Evolutionary conservation across 2,888 invertebrate species (phyloP), one percentile per base, ranked within the genome.

Genomic region (Acanthoscelides obtectus): DNA sequence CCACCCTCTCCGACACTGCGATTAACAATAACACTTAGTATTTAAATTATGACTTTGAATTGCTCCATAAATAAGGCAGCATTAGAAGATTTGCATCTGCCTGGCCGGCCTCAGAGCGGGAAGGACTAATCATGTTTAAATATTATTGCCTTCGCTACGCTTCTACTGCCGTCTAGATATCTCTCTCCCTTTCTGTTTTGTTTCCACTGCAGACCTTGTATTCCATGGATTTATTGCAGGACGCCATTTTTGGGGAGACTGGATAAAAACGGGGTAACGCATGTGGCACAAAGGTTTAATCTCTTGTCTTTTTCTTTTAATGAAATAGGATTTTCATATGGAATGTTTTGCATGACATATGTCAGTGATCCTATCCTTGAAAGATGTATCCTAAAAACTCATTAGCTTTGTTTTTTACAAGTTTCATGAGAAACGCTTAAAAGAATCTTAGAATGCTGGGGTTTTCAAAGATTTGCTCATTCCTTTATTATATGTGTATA

Each of bases 1-100:
- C 66, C 66, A 66, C 20, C 66, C 66, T 20, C 66, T 22, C 22
- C 83, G 83, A 82, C 83, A 82, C 84, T 83, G 84, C 84, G 85
- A 85, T 85, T 85, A 85, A 85, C 85, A 85, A 85, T 85, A 85
- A 85, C 85, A 85, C 85, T 85, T 85, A 84, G 84, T 84, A 85
- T 85, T 85, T 85, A 85, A 85, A 85, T 85, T 85, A 85, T 84
- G 84, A 85, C 84, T 84, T 85, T 84, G 85, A 84, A 84, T 85
- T 84, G 85, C 84, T 83, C 82, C 84, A 84, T 85, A 85, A 85
- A 85, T 85, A 84, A 84, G 82, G 81, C 79, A 84, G 84, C 83
- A 85, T 85, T 85, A 84, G 84, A 84, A 85, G 85, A 84, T 84
- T 84, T 84, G 84, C 84, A 84, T 82, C 81, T 81, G 81, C 81